Percentiles rank a stretch among this genome's conserved stretches.
Conservation (phyloP, 2,113 vertebrate genomes). For the Phoenicopterus ruber region DNA sequence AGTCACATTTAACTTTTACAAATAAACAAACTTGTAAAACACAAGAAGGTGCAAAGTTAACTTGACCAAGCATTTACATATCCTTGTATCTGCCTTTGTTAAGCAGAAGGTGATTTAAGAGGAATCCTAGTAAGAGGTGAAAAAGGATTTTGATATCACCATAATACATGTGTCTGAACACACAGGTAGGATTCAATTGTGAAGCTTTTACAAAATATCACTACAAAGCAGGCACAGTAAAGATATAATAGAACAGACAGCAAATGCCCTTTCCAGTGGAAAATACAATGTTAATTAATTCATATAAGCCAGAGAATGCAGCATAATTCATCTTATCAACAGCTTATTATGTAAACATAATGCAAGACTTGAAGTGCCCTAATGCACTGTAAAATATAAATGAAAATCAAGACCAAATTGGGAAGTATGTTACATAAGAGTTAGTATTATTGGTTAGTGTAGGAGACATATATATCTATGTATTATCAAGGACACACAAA, state of each 20-base stretch:
- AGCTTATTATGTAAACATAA: not conserved
- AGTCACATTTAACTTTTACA: not conserved
- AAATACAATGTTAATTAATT: conserved; percentile 11
- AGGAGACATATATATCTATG: not conserved
- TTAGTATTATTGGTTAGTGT: not conserved
- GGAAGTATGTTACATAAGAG: not conserved
- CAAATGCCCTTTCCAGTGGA: not conserved
- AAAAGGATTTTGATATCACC: not conserved
- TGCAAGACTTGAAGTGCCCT: not conserved
- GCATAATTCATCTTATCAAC: not conserved
- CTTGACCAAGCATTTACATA: not conserved
- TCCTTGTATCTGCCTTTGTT: not conserved
- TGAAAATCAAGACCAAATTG: not conserved
- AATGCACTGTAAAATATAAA: not conserved
- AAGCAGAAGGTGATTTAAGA: not conserved
- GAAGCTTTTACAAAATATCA: not conserved
- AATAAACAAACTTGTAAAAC: not conserved
- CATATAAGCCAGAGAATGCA: not conserved
- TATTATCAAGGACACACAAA: not conserved
- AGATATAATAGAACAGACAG: not conserved
- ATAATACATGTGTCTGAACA: not conserved
- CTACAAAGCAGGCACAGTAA: not conserved
- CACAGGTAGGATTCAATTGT: not conserved
- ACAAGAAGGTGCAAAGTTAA: not conserved
- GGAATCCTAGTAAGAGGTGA: not conserved